These are phyloP conservation scores for Spodoptera frugiperda DNA, from an alignment of 1,140 invertebrate species.

Conservation along the genomic window DNA sequence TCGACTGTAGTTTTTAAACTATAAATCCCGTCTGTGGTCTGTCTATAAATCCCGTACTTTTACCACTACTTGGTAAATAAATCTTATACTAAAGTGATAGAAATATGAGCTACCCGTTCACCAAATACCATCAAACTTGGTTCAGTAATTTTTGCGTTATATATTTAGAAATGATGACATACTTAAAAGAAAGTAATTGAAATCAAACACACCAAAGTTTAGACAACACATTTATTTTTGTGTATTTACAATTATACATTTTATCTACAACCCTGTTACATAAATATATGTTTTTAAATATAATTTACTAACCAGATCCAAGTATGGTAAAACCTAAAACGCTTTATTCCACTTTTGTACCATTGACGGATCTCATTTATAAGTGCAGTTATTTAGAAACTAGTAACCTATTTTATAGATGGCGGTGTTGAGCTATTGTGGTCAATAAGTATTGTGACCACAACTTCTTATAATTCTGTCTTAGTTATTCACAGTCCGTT, in stretches of 20 bases:
- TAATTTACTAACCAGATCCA: conserved; percentile 13
- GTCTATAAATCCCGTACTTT: no score
- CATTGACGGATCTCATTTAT: not conserved
- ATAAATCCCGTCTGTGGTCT: no score
- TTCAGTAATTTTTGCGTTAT: no score
- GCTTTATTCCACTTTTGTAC: no score
- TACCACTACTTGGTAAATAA: no score
- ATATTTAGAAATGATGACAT: no score
- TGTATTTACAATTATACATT: conserved; percentile 63
- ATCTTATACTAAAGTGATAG: no score
- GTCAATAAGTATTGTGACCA: not conserved
- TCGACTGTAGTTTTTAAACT: no score
- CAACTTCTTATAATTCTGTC: not conserved
- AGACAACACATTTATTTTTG: conserved; percentile 69
- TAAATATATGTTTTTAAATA: conserved; percentile 23
- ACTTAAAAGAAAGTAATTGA: not conserved
- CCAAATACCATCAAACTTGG: no score
- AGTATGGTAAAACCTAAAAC: not conserved
- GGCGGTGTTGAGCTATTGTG: not conserved
- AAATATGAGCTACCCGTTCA: no score
- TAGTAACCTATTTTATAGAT: not conserved
- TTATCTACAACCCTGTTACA: conserved; percentile 55
- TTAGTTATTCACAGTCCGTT: not conserved
- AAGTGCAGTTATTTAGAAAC: conserved; percentile 11
- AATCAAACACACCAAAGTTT: conserved; percentile 53